Conservation (phyloP, 2,888 invertebrate species). For the Euphydryas editha region DNA sequence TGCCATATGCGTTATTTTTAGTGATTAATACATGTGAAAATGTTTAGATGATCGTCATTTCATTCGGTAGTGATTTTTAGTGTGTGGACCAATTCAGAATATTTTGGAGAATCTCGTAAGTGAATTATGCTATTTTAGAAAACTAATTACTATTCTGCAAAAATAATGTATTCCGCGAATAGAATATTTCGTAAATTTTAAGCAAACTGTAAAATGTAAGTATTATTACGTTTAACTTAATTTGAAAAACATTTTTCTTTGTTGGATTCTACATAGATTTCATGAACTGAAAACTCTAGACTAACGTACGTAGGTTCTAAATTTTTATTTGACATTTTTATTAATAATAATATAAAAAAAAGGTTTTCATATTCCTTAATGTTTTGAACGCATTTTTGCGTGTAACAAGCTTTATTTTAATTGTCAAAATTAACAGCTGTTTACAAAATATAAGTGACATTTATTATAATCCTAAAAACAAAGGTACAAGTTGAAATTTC, state of each 20-base stretch:
- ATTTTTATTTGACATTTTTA: neutral
- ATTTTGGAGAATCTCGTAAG: slow-evolving; percentile 53
- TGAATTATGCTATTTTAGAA: slow-evolving; percentile 36
- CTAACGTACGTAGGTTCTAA: neutral
- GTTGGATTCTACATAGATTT: slow-evolving; percentile 7
- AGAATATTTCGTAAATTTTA: neutral
- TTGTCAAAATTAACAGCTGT: slow-evolving; percentile 36
- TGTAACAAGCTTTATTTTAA: slow-evolving; percentile 22
- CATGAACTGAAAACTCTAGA: slow-evolving; percentile 1
- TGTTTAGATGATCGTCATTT: slow-evolving; percentile 57
- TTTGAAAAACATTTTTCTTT: slow-evolving; percentile 11
- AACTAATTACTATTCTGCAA: neutral
- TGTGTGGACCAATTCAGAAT: slow-evolving; percentile 48
- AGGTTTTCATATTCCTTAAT: neutral
- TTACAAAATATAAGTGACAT: slow-evolving; percentile 6
- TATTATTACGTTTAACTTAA: neutral
- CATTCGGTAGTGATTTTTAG: slow-evolving; percentile 34
- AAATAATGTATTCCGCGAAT: neutral
- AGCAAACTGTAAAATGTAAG: neutral
- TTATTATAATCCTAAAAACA: neutral
- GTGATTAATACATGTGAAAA: slow-evolving; percentile 51
- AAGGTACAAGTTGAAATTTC: neutral
- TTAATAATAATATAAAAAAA: neutral
- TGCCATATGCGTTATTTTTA: slow-evolving; percentile 39
- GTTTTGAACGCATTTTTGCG: slow-evolving; percentile 32